Evolutionary conservation across 1,140 invertebrate genomes (phyloP), one percentile per base, ranked within the genome.

Genomic region (Calephelis virginiensis): DNA sequence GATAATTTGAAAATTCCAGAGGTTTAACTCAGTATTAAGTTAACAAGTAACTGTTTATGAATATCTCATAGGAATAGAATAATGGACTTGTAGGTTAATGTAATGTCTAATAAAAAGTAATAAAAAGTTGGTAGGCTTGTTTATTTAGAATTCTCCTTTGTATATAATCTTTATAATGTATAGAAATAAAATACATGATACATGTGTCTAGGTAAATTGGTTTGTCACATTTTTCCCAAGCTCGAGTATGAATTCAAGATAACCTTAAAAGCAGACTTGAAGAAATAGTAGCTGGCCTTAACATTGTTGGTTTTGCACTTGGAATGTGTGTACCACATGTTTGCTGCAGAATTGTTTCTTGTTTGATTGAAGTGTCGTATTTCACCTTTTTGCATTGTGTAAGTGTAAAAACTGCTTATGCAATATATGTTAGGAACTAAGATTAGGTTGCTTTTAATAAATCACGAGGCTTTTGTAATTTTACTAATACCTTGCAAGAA

Each of bases 21-120:
- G 69, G 71, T 77, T 43, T 64, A 72, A 81, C 74, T 84, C 88
- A 89, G 88, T 90, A 90, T 89, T 90, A 89, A 89, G 82, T 88
- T 88, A 81, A 86, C 83, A 88, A 87, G 83, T 88, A 85, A 78
- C 66, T 88, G 80, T 85, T 59, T 83, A 80, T 68, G 70, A 71
- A 64, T 81, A 85, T 78, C 53, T 59, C 10, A 56, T 59, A 59
- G 53, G 76, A 64, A 73, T 87, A 85, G 78, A 78, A 74, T 61
- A 60, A 64, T 82, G 73, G 72, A 81, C 71, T 74, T 78, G 12
- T 86, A 86, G 83, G 83, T 69, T 87, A 83, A 83, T 82, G 70
- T 76, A 80, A 82, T 82, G 76, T 85, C 83, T 76, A 74, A 85
- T 71, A 80, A 79, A 82, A 85, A 56, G 28, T 37, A 59, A 56